These are phyloP conservation scores for Aplocera efformata DNA, from an alignment of 2,888 invertebrate species.

Conservation along the genomic window DNA sequence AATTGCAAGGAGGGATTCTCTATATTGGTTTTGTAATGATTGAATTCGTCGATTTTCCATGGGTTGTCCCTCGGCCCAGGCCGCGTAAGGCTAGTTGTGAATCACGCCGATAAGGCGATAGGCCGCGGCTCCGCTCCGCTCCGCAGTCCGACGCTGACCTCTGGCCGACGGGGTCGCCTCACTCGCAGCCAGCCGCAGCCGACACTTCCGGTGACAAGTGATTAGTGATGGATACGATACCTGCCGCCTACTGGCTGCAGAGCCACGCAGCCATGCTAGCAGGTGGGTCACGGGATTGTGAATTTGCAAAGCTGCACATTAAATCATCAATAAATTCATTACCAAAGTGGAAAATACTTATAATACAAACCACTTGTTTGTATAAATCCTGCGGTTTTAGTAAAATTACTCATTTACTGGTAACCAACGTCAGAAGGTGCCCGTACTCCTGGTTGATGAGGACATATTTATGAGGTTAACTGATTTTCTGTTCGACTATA, in stretches of 20 bases:
- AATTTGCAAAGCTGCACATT: background rate
- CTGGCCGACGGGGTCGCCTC: constrained; percentile 55
- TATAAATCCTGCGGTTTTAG: too few relatives aligned
- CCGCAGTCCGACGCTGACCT: constrained; percentile 57
- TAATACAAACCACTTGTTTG: too few relatives aligned
- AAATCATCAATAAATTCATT: background rate
- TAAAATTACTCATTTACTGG: too few relatives aligned
- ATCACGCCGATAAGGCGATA: constrained; percentile 51
- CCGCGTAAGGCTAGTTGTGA: constrained; percentile 30
- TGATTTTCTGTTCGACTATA: too few relatives aligned
- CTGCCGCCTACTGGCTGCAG: constrained; percentile 52
- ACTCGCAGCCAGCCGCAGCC: background rate
- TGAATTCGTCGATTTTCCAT: too few relatives aligned
- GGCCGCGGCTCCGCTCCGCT: constrained; percentile 28
- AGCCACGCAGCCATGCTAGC: constrained; percentile 48
- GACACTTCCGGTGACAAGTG: background rate
- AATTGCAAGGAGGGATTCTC: too few relatives aligned
- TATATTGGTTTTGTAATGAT: too few relatives aligned
- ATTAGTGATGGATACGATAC: constrained; percentile 42
- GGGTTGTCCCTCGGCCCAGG: background rate
- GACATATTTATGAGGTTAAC: too few relatives aligned
- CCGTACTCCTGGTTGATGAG: too few relatives aligned
- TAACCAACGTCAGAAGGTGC: too few relatives aligned
- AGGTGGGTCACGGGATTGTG: constrained; percentile 35
- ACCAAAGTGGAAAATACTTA: too few relatives aligned